Percentiles rank a stretch among this genome's conserved stretches.
Evolutionary conservation across 1,140 invertebrate species (phyloP).

Genomic region (Odontomachus brunneus): DNA sequence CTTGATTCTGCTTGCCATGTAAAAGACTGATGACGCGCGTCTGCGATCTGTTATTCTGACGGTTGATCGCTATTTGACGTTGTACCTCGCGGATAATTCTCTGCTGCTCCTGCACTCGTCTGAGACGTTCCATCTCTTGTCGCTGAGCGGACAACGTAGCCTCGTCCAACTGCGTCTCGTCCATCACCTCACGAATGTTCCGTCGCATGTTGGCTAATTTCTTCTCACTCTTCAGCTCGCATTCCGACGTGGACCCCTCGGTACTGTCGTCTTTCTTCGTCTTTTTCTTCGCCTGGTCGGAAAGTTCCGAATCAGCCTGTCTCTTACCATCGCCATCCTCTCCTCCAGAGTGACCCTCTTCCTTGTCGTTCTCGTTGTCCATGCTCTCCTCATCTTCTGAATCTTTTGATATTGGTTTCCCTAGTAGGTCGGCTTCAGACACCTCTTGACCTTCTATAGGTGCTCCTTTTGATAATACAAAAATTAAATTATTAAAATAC

Average conservation of each 20-base stretch:
- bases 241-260: constrained; percentile 77
- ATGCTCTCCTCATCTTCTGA: constrained; percentile 81
- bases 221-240: constrained; percentile 86
- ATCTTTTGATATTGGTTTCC: constrained; percentile 79
- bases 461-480: constrained; percentile 74
- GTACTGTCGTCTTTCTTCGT: constrained; percentile 81
- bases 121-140: constrained; percentile 95
- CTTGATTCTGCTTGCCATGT: constrained; percentile 87
- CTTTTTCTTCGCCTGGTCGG: constrained; percentile 78
- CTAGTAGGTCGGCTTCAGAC: constrained; percentile 81
- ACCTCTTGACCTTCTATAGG: constrained; percentile 84
- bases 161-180: constrained; percentile 95
- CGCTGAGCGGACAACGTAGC: constrained; percentile 96
- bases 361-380: constrained; percentile 79
- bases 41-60: constrained; percentile 89
- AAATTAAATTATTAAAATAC: constrained; percentile 17
- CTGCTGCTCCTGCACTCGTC: constrained; percentile 94
- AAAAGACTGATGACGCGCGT: constrained; percentile 89
- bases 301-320: constrained; percentile 76
- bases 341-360: constrained; percentile 75
- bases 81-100: constrained; percentile 92
- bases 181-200: constrained; percentile 96
- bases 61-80: constrained; percentile 89
- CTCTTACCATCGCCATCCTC: constrained; percentile 80
- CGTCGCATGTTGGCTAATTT: constrained; percentile 90